Base-by-base conservation (phyloP, 2,113 vertebrate species). In the Macheiramphus alcinus region DNA sequence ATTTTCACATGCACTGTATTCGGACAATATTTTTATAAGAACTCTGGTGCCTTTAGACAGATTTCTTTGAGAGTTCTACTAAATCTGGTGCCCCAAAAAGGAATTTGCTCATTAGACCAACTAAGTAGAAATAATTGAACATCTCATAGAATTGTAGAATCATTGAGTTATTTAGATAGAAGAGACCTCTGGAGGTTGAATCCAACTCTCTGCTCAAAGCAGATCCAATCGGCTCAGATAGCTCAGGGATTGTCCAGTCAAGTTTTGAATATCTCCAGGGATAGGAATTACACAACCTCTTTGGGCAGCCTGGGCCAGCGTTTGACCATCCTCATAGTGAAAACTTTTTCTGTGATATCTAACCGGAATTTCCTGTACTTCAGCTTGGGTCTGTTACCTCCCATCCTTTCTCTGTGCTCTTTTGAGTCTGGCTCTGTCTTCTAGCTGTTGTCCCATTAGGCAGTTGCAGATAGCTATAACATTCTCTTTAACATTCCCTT, bases 171-270 rank as follows among this genome's bases (percentile, higher is more conserved):
- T 61, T 67, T 56, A 67, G 11, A 6, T 26, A 50, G 26, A 79
- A 67, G 5, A 67, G 3, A 86, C 6, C 10, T 83, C 53, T 75
- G n/a, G 34, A 61, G 8, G 6, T n/a, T 75, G 48, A 75, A 72
- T 82, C 9, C 14, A 63, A 4, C 52, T 74, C 38, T 61, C 25
- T 74, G 15, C 16, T 79, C n/a, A 66, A 47, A 50, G 9, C 7
- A 62, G 9, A 9, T 75, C 42, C 0, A 1, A 36, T 50, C 15
- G 85, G 7, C 17, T 65, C 15, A 31, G 8, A 8, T 23, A 26
- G 6, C 6, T 52, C 55, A 59, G 23, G 27, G 59, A 31, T 1
- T 2, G 0, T 52, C 10, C 40, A 20, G 4, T 31, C 22, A 42
- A 75, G 10, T 67, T 88, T 79, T 78, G 8, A 73, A 15, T 73